phyloP scores from a whole-genome alignment of 2,888 invertebrate species.

The Callyntrura guangdongensis region DNA sequence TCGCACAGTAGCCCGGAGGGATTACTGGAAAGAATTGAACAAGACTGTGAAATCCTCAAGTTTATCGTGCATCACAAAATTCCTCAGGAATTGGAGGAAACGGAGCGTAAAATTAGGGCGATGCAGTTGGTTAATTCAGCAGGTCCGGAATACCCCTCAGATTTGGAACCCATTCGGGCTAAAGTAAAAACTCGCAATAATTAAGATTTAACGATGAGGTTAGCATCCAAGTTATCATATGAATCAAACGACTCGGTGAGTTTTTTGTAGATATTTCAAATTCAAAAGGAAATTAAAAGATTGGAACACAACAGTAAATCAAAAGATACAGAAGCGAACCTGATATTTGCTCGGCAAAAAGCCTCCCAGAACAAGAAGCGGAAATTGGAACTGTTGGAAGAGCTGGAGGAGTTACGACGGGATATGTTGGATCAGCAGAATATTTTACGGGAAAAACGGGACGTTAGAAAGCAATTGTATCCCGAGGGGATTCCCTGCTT shows the following conservation, averaged over 20 bases:
- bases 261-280: conserved; percentile 18
- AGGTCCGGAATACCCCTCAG: conserved; percentile 89
- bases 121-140: conserved; percentile 90
- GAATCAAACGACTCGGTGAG: no score
- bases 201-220: no score
- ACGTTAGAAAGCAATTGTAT: conserved; percentile 44
- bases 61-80: conserved; percentile 93
- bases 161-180: conserved; percentile 87
- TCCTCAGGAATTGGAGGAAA: conserved; percentile 89
- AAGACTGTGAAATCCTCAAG: conserved; percentile 91
- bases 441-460: conserved; percentile 34
- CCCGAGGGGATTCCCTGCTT: conserved; percentile 55
- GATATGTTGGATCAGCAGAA: conserved; percentile 67
- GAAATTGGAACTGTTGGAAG: conserved; percentile 87
- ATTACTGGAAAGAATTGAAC: conserved; percentile 90
- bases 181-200: no score
- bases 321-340: conserved; percentile 60
- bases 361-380: conserved; percentile 47
- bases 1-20: conserved; percentile 88
- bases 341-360: conserved; percentile 72
- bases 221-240: no score
- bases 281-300: conserved; percentile 43
- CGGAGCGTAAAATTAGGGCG: conserved; percentile 89
- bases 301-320: conserved; percentile 46
- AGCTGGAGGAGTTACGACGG: conserved; percentile 89